Evolutionary conservation across 1,140 invertebrate genomes (phyloP), one percentile per base, ranked within the genome.

Genomic region (Colletes latitarsis): DNA sequence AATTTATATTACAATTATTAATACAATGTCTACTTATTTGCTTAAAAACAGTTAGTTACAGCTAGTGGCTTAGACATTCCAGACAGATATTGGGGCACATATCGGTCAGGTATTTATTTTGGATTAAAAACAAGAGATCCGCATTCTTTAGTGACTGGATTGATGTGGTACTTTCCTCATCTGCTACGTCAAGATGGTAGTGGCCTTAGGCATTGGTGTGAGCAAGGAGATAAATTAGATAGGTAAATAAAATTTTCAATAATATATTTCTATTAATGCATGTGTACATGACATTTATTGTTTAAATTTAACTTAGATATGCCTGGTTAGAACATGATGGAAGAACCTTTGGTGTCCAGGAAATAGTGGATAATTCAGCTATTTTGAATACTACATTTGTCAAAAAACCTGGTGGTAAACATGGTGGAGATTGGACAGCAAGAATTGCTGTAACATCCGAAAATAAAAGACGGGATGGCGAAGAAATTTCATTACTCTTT

Each of bases 101-200:
- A 99, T 90, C 94, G 98, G 75, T 96, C 98, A 0, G 96, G 97
- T 6, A 94, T 96, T 10, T 99, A 98, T 92, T 97, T 98, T 92
- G 97, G 99, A 0, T 92, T 99, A 86, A 98, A 98, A 92, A 98
- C 97, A 3, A 94, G 98, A 83, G 97, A 98, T 89, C 97, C 97
- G 0, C 94, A 96, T 69, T 99, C 98, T 0, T 94, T 98, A 10
- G 95, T 98, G 0, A 96, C 98, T 90, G 99, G 98, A 53, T 92
- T 99, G 1, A 99, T 99, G 98, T 99, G 99, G 99, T 98, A 98
- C 89, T 95, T 98, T 83, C 96, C 97, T 0, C 95, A 95, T 71
- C 93, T 94, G 84, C 91, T 96, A 77, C 94, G 92, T 21, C 94
- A 94, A 77, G 95, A 94, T 77, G 96, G 96, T 68, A 95, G 96